A percentile compares a stretch with the other conserved stretches of the same genome.
Evolutionary conservation across 2,113 vertebrate genomes (phyloP).

Genomic region (Riparia riparia): DNA sequence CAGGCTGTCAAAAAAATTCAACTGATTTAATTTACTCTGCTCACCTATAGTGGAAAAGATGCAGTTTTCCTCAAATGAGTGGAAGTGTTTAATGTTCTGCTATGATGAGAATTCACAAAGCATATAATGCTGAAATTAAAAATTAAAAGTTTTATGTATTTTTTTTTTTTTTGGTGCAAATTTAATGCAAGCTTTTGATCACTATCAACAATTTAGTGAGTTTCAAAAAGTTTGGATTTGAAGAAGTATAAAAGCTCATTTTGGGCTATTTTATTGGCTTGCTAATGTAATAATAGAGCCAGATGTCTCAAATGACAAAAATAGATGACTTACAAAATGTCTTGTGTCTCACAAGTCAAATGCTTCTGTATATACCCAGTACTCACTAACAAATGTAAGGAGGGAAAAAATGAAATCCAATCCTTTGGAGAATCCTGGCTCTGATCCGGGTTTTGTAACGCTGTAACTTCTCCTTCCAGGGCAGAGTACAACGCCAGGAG

Average conservation of each 20-base stretch:
- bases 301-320: slow-evolving; percentile 9
- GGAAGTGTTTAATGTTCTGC: not conserved
- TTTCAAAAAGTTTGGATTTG: not conserved
- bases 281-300: not conserved
- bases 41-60: not conserved
- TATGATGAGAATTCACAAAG: not conserved
- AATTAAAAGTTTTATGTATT: not conserved
- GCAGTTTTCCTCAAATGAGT: not conserved
- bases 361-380: not conserved
- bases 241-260: not conserved
- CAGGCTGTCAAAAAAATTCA: not conserved
- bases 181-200: not conserved
- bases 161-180: not conserved
- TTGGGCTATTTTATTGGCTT: not conserved
- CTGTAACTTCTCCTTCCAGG: slow-evolving; percentile 24
- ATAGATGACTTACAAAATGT: not conserved
- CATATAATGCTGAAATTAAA: not conserved
- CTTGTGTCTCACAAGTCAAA: not conserved
- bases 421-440: not conserved
- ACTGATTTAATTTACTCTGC: not conserved
- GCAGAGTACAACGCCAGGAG: not conserved
- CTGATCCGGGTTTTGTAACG: not conserved
- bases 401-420: slow-evolving; percentile 11
- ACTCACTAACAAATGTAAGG: not conserved
- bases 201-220: not conserved